Conservation (phyloP, 2,113 vertebrate species). For the Etheostoma cragini region DNA sequence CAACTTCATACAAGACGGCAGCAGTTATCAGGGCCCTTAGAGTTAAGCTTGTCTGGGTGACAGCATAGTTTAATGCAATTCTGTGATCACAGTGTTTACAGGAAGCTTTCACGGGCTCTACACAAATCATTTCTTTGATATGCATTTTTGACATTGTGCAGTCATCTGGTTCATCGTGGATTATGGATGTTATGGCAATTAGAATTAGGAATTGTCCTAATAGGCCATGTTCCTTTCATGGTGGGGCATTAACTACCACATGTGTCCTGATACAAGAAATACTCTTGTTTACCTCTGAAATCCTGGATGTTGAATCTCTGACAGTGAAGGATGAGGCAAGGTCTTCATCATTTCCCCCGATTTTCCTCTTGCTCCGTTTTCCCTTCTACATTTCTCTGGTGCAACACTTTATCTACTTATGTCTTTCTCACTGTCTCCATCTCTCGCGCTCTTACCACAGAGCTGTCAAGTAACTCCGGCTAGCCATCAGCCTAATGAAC, state of each 20-base stretch:
- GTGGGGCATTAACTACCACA: conserved; percentile 8
- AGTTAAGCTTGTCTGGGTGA: conserved; percentile 55
- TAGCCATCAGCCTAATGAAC: conserved; percentile 76
- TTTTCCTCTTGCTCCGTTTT: conserved; percentile 29
- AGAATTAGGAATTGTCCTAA: conserved; percentile 24
- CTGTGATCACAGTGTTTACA: conserved; percentile 67
- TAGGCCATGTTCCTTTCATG: neutral
- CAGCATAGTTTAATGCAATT: conserved; percentile 61
- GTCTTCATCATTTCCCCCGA: conserved; percentile 29
- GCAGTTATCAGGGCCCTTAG: conserved; percentile 58
- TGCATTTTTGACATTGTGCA: conserved; percentile 25
- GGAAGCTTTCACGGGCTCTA: conserved; percentile 41
- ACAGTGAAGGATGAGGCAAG: conserved; percentile 43
- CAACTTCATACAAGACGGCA: conserved; percentile 61
- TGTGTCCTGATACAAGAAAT: conserved; percentile 25
- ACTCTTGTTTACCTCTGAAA: conserved; percentile 36
- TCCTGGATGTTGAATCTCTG: conserved; percentile 8
- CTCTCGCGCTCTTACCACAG: conserved; percentile 33
- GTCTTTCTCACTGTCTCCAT: conserved; percentile 28
- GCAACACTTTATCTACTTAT: conserved; percentile 2
- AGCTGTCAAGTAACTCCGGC: conserved; percentile 54
- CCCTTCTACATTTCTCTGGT: conserved; percentile 8
- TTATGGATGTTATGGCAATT: conserved; percentile 22
- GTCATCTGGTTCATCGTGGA: conserved; percentile 39
- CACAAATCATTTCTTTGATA: conserved; percentile 45